phyloP scores from a whole-genome alignment of 2,113 vertebrate genomes.

The Pluvianellus socialis region DNA sequence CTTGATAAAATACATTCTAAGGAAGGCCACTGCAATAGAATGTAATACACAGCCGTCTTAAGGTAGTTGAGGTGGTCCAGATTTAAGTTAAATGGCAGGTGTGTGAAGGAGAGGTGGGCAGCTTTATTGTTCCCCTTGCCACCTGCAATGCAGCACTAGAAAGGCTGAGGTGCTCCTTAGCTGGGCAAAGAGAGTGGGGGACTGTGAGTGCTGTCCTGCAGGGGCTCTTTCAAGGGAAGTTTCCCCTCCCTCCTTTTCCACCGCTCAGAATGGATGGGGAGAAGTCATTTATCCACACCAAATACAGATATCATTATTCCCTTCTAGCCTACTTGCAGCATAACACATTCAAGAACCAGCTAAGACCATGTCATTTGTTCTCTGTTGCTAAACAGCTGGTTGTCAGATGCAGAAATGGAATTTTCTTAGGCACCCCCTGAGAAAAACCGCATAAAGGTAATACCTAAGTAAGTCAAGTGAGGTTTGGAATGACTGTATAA shows the following conservation, averaged over 20 bases:
- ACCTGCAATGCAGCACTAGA: background rate
- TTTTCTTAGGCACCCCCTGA: background rate
- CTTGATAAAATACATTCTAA: background rate
- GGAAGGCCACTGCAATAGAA: background rate
- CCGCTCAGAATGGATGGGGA: background rate
- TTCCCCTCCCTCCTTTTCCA: background rate
- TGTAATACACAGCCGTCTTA: background rate
- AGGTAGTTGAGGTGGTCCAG: background rate
- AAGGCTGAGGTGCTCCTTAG: background rate
- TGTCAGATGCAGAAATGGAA: background rate
- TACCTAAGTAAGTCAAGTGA: background rate
- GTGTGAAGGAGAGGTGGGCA: background rate
- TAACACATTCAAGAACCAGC: background rate
- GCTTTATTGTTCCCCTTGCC: background rate
- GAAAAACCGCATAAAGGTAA: background rate
- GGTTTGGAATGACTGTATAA: background rate
- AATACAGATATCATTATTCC: background rate
- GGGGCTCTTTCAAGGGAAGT: background rate
- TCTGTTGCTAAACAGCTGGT: background rate
- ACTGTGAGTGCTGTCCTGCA: background rate
- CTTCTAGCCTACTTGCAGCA: background rate
- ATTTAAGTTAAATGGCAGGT: background rate
- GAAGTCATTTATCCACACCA: background rate
- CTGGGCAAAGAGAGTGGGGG: background rate
- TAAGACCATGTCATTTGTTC: background rate